A percentile compares a stretch with the other conserved stretches of the same genome.
Evolutionary conservation across 1,140 invertebrate genomes (phyloP).

Genomic region (Drosophila setifemur): DNA sequence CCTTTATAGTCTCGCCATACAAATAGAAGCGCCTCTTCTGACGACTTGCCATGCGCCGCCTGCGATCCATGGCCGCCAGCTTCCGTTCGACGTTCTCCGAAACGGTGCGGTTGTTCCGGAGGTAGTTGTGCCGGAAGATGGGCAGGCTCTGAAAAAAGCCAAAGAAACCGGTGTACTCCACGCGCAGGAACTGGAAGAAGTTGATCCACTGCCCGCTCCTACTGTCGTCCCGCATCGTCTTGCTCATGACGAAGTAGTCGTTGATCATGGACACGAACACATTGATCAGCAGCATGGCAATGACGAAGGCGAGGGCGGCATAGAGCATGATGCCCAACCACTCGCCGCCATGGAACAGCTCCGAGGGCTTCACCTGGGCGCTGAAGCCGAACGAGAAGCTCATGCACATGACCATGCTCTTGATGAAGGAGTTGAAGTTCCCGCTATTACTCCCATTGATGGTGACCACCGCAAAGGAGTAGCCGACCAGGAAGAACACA

Average conservation of each 20-base stretch:
- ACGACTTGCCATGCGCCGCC: not conserved
- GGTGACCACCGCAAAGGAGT: conserved; percentile 33
- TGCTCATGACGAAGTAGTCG: conserved; percentile 46
- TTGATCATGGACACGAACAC: conserved; percentile 59
- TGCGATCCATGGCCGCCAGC: not conserved
- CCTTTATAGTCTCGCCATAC: rapidly evolving
- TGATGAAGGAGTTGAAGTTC: conserved; percentile 29
- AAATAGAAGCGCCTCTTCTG: not conserved
- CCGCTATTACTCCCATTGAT: conserved; percentile 61
- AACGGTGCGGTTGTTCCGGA: conserved; percentile 26
- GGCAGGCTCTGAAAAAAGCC: not conserved
- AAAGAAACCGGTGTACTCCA: conserved; percentile 27
- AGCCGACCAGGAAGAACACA: conserved; percentile 45
- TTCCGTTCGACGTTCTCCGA: not conserved
- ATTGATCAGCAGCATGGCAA: conserved; percentile 52
- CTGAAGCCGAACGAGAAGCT: conserved; percentile 64
- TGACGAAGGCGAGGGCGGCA: conserved; percentile 40
- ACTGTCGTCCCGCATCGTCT: conserved; percentile 14
- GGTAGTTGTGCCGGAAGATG: conserved; percentile 33
- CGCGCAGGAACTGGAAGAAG: conserved; percentile 52
- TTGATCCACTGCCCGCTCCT: conserved; percentile 5
- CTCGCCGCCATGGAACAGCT: conserved; percentile 46
- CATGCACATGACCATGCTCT: conserved; percentile 42
- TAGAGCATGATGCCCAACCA: conserved; percentile 50
- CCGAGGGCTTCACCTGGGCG: conserved; percentile 21